Base-by-base conservation (phyloP, 92 coral and sea anemone genomes). In the Epizoanthus ramosus region DNA sequence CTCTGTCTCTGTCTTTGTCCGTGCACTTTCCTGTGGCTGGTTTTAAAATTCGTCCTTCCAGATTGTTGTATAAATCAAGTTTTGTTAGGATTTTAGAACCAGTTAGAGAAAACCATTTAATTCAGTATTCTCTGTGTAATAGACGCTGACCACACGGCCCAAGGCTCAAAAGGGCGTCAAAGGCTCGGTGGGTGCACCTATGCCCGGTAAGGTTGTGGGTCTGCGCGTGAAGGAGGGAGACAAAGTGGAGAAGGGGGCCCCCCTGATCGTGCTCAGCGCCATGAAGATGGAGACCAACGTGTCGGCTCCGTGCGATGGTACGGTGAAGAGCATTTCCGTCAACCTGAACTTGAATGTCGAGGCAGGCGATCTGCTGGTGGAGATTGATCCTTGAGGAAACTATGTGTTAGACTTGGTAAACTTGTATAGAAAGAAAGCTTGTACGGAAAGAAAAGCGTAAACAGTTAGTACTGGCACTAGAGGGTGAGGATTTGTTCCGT, bases 241-340 rank as follows among this genome's bases (percentile, higher is more conserved):
- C 56, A 87, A 86, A 23, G 98, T 96, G 58, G 88, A 90, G 90
- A 93, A 96, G 63, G 99, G 99, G 58, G 86, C 85, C 67, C 99
- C 99, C 2, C 75, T 96, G 59, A 91, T 96, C 50, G 99, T 96
- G 25, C 93, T 96, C 18, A 96, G 99, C 85, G 99, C 99, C 71
- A 96, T 96, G 99, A 96, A 96, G 79, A 96, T 96, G 99, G 99
- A 96, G 73, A 96, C 99, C 16, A 96, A 94, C 68, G 99, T 96
- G 68, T 90, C 91, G 18, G 90, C 99, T 0, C 99, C 99, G 8
- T 84, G 92, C 54, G 94, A 90, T 57, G 99, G 99, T 25, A 89
- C 88, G 18, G 94, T 96, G n/a, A 90, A 84, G 73, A 93, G 88
- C 18, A 87, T 96, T 21, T 71, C 90, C 12, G 95, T 96, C 64